Evolutionary conservation across 1,140 invertebrate genomes (phyloP).

Genomic region (Rhyzopertha dominica): DNA sequence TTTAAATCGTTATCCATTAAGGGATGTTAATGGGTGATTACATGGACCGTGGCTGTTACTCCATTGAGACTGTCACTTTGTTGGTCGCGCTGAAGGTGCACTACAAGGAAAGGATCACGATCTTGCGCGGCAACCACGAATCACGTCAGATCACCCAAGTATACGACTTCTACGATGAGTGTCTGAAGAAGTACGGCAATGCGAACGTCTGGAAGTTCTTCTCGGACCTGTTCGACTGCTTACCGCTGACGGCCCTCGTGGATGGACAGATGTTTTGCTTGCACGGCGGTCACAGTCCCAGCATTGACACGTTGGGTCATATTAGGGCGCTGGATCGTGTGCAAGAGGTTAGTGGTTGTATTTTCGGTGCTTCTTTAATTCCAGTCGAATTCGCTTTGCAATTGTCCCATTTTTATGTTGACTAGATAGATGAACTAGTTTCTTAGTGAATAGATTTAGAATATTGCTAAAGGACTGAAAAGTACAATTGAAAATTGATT

Average conservation of each 20-base stretch:
- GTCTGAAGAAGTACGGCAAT: slow-evolving; percentile 98
- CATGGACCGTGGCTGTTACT: slow-evolving; percentile 99
- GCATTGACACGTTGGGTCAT: slow-evolving; percentile 98
- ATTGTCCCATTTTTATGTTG: no score
- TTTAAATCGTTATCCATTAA: no score
- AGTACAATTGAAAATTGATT: no score
- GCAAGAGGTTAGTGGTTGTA: slow-evolving; percentile 77
- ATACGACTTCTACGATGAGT: slow-evolving; percentile 99
- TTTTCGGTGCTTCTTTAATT: no score
- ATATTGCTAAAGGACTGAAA: no score
- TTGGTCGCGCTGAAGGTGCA: slow-evolving; percentile 97
- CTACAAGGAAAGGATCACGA: slow-evolving; percentile 98
- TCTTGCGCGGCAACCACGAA: slow-evolving; percentile 98
- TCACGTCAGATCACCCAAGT: slow-evolving; percentile 99
- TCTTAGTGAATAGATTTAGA: no score
- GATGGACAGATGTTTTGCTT: slow-evolving; percentile 99
- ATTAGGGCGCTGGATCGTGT: slow-evolving; percentile 97
- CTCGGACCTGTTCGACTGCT: slow-evolving; percentile 98
- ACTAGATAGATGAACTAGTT: no score
- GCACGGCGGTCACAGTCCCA: slow-evolving; percentile 97
- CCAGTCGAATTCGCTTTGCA: no score
- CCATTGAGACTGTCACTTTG: slow-evolving; percentile 97
- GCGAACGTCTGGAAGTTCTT: slow-evolving; percentile 99
- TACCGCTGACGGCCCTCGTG: slow-evolving; percentile 96
- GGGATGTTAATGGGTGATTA: slow-evolving; percentile 99